A percentile compares a stretch with the other conserved stretches of the same genome.
phyloP scores from a whole-genome alignment of 1,140 invertebrate genomes.

The Macrobrachium rosenbergii region DNA sequence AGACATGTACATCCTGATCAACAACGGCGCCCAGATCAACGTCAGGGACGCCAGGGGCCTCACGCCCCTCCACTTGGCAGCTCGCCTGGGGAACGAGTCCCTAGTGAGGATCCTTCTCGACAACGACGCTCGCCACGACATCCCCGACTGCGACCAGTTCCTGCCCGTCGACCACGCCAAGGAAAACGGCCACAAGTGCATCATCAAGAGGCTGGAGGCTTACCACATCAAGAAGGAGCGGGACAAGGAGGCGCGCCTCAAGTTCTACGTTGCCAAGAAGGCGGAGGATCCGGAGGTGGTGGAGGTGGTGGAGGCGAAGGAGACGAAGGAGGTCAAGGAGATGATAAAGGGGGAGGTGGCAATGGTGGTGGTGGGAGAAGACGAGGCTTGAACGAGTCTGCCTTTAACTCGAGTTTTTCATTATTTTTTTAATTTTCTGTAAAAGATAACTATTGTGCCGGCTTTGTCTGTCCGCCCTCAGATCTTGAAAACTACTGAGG shows the following conservation, averaged over 20 bases:
- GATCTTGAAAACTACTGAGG: too few species aligned
- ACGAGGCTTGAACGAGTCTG: too few species aligned
- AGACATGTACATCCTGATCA: constrained; percentile 63
- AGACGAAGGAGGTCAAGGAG: too few species aligned
- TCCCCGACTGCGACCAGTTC: constrained; percentile 59
- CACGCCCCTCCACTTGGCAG: constrained; percentile 60
- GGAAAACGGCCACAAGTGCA: constrained; percentile 57
- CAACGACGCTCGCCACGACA: constrained; percentile 45
- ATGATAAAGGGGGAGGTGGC: too few species aligned
- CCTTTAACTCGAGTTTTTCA: too few species aligned
- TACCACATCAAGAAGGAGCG: constrained; percentile 31
- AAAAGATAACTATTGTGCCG: too few species aligned
- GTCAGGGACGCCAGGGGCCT: constrained; percentile 49
- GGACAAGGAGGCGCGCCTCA: constrained; percentile 35
- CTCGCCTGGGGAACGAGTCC: constrained; percentile 61
- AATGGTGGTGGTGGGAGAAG: not conserved
- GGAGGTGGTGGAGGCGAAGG: not conserved
- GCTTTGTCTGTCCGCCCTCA: too few species aligned
- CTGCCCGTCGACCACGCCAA: constrained; percentile 60
- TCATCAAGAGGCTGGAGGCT: constrained; percentile 52
- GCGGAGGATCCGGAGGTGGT: constrained; percentile 1
- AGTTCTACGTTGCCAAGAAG: not conserved
- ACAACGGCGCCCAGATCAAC: constrained; percentile 55
- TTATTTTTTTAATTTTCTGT: too few species aligned
- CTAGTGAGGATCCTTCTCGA: constrained; percentile 64